Evolutionary conservation across 92 coral and sea anemone genomes (phyloP).

Genomic region (Metridium senile): DNA sequence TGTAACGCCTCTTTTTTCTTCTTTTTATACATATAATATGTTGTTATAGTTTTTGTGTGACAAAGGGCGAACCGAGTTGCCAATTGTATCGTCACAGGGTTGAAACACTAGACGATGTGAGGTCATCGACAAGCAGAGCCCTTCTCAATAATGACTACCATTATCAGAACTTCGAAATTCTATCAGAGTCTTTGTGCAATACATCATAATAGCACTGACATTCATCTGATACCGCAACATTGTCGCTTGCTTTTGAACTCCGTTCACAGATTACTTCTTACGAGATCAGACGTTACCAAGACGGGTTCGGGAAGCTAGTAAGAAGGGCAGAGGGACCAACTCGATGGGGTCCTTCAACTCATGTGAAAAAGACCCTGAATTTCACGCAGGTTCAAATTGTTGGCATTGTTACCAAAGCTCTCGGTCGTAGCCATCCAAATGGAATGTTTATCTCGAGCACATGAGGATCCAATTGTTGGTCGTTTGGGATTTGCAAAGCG

Average conservation of each 20-base stretch:
- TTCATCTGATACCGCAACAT: background rate
- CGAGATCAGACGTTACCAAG: background rate
- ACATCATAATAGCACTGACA: constrained; percentile 2
- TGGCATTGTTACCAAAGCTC: background rate
- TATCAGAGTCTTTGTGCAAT: constrained; percentile 19
- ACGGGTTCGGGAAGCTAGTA: no score
- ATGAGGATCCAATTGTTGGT: background rate
- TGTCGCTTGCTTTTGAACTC: constrained; percentile 31
- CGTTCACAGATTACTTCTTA: background rate
- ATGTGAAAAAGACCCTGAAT: no score
- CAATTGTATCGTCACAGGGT: background rate
- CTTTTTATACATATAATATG: no score
- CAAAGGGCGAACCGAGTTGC: no score
- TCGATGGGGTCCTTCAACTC: no score
- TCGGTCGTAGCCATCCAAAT: background rate
- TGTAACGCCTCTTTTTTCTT: no score
- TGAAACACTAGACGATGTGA: constrained; percentile 7
- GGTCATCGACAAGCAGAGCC: background rate
- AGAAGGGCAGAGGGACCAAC: no score
- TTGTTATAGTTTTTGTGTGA: no score
- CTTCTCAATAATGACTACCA: constrained; percentile 3
- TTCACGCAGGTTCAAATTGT: no score
- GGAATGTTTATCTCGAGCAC: background rate
- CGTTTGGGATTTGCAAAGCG: background rate
- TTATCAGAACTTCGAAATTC: constrained; percentile 6